These are phyloP conservation scores for Peromyscus californicus DNA, from an alignment of 2,113 vertebrate species.

Conservation along the genomic window DNA sequence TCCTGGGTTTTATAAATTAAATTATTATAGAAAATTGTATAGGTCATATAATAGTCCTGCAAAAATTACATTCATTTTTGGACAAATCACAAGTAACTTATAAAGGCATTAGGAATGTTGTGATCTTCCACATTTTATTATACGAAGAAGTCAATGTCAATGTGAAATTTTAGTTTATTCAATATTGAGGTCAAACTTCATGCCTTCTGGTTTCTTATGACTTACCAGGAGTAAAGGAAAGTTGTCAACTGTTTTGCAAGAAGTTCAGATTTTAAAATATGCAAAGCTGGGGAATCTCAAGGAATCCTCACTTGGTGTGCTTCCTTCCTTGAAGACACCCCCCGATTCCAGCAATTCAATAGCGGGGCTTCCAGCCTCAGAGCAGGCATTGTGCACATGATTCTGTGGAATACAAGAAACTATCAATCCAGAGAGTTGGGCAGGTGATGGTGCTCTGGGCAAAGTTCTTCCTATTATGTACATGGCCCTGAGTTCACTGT, in stretches of 20 bases:
- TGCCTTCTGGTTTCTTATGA: background rate
- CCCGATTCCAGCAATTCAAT: background rate
- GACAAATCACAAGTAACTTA: background rate
- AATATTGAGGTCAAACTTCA: background rate
- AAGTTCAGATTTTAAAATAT: background rate
- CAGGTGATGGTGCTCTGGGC: too few relatives aligned
- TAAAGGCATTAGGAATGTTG: background rate
- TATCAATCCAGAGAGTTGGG: background rate
- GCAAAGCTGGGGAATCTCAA: background rate
- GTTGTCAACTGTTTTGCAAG: background rate
- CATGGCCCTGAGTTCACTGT: background rate
- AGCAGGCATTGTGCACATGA: background rate
- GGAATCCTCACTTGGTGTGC: background rate
- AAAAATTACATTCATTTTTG: background rate
- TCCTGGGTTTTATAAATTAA: background rate
- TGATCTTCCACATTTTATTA: background rate
- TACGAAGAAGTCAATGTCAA: constrained; percentile 6
- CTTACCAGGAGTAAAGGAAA: too few relatives aligned
- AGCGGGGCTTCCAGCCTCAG: background rate
- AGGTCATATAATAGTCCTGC: background rate
- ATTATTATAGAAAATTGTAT: background rate
- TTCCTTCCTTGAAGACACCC: background rate
- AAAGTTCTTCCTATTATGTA: background rate
- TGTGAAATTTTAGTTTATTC: background rate
- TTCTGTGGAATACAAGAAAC: background rate